These are phyloP conservation scores for Uropsilus gracilis DNA, from an alignment of 2,113 vertebrate genomes.

Conservation along the genomic window DNA sequence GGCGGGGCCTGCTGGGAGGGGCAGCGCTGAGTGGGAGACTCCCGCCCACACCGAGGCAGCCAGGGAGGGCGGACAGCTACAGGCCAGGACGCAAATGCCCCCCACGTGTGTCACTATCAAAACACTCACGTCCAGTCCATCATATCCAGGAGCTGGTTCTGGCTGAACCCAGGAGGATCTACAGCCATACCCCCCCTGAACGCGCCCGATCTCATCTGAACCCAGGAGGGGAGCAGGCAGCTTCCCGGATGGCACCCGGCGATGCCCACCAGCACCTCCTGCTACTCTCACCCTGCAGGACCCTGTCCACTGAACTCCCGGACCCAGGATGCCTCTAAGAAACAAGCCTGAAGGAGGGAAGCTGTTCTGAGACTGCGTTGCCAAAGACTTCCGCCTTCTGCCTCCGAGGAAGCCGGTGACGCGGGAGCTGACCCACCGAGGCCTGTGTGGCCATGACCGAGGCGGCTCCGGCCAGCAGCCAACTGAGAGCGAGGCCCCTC, in stretches of 20 bases:
- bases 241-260: rapidly evolving
- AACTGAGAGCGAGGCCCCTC: background rate
- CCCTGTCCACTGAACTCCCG: rapidly evolving
- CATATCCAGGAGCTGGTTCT: background rate
- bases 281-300: rapidly evolving
- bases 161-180: too few relatives aligned
- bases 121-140: rapidly evolving
- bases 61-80: too few relatives aligned
- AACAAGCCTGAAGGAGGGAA: rapidly evolving
- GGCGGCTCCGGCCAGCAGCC: background rate
- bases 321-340: background rate
- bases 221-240: background rate
- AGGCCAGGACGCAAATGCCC: too few relatives aligned
- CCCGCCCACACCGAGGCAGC: background rate
- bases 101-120: background rate
- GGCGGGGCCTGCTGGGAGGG: background rate
- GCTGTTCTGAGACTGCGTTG: background rate
- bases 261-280: background rate
- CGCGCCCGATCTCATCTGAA: too few relatives aligned
- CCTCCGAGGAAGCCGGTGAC: background rate
- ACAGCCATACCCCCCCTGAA: too few relatives aligned
- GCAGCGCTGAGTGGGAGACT: background rate
- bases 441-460: rapidly evolving
- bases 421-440: background rate
- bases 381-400: too few relatives aligned